Percentiles rank a stretch among this genome's conserved stretches.
These are phyloP conservation scores for Pegoplata infirma DNA, from an alignment of 2,888 invertebrate genomes.

Conservation along the genomic window DNA sequence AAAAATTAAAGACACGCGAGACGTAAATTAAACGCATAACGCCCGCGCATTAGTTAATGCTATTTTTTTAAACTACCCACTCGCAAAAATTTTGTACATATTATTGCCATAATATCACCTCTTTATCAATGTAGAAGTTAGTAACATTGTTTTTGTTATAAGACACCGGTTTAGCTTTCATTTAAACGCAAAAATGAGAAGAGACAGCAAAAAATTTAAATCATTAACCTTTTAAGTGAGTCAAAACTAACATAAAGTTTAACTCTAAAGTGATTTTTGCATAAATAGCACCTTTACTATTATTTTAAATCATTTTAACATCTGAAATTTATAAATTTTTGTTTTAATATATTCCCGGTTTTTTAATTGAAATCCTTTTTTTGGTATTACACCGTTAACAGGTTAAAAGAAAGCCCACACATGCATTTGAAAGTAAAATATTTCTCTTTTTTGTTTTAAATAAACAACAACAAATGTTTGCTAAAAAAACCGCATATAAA, in stretches of 20 bases:
- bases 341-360: too few species aligned
- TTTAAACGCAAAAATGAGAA: slow-evolving; percentile 49
- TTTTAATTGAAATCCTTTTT: too few species aligned
- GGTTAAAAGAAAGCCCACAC: slow-evolving; percentile 60
- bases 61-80: slow-evolving; percentile 29
- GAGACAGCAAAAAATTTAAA: slow-evolving; percentile 23
- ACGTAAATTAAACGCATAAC: slow-evolving; percentile 60
- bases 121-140: neutral
- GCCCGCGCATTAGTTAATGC: slow-evolving; percentile 53
- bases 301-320: too few species aligned
- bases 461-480: slow-evolving; percentile 7
- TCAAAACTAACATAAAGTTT: too few species aligned
- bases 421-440: slow-evolving; percentile 51
- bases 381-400: too few species aligned
- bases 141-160: slow-evolving; percentile 20
- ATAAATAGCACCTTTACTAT: too few species aligned
- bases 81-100: slow-evolving; percentile 14
- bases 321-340: too few species aligned
- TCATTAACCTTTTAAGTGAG: too few species aligned
- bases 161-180: slow-evolving; percentile 61
- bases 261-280: too few species aligned
- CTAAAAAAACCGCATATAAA: slow-evolving; percentile 26
- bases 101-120: slow-evolving; percentile 37
- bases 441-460: neutral
- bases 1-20: slow-evolving; percentile 49